Conservation (phyloP, 2,113 vertebrate species). For the Antennarius striatus region DNA sequence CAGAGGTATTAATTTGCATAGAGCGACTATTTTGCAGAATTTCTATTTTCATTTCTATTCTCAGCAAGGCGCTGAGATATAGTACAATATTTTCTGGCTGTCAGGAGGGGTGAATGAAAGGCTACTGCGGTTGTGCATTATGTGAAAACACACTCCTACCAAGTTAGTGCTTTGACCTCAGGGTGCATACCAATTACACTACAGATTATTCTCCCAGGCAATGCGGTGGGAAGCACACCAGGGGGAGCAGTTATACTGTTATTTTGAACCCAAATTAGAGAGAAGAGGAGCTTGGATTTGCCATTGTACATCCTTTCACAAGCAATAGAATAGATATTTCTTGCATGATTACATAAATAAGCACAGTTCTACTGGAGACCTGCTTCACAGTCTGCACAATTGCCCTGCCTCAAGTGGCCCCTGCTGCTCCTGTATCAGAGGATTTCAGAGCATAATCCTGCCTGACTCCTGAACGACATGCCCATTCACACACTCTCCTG, state of each 20-base stretch:
- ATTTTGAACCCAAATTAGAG: constrained; percentile 57
- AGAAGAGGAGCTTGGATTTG: constrained; percentile 51
- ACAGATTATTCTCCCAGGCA: constrained; percentile 59
- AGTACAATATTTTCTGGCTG: constrained; percentile 13
- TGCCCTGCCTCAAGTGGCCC: constrained; percentile 61
- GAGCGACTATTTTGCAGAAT: background rate
- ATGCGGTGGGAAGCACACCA: constrained; percentile 74
- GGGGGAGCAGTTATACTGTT: constrained; percentile 84
- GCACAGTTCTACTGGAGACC: constrained; percentile 55
- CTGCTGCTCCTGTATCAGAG: constrained; percentile 64
- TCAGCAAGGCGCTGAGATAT: background rate
- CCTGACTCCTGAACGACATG: constrained; percentile 56
- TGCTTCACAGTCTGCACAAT: constrained; percentile 53
- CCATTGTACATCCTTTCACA: constrained; percentile 61
- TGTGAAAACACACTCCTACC: constrained; percentile 51
- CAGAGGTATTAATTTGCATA: constrained; percentile 34
- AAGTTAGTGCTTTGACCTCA: constrained; percentile 64
- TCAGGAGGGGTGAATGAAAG: constrained; percentile 39
- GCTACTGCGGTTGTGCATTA: constrained; percentile 29
- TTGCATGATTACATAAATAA: constrained; percentile 77
- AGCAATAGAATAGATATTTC: constrained; percentile 67
- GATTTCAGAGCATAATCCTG: constrained; percentile 68
- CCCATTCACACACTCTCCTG: constrained; percentile 41
- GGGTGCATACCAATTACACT: constrained; percentile 68
- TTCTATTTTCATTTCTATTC: constrained; percentile 18